Evolutionary conservation across 2,888 invertebrate genomes (phyloP).

Genomic region (Protophormia terraenovae): DNA sequence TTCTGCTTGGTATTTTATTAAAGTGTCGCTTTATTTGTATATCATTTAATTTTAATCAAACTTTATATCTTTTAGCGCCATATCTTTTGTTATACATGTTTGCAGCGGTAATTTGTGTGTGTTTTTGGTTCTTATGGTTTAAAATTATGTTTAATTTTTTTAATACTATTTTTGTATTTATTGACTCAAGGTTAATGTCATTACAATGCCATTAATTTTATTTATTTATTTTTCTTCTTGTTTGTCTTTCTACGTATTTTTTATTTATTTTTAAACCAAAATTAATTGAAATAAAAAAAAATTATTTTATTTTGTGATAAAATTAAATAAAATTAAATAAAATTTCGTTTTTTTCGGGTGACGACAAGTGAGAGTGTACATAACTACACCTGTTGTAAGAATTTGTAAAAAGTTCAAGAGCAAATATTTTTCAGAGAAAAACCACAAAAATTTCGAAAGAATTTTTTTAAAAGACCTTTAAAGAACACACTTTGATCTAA

Average conservation of each 20-base stretch:
- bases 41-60: not conserved
- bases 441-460: not conserved
- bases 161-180: constrained; percentile 40
- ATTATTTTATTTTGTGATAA: not conserved
- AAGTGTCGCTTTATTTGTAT: not conserved
- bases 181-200: constrained; percentile 63
- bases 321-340: not conserved
- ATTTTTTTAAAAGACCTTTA: not conserved
- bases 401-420: not conserved
- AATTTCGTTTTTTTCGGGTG: not conserved
- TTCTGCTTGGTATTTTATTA: too few species aligned
- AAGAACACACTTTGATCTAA: not conserved
- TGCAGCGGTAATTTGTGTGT: not conserved
- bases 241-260: not conserved
- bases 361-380: not conserved
- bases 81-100: not conserved
- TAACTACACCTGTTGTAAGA: not conserved
- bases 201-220: constrained; percentile 59
- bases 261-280: not conserved
- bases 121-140: not conserved
- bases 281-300: not conserved
- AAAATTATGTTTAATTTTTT: not conserved
- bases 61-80: not conserved
- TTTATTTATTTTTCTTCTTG: constrained; percentile 14
- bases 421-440: not conserved